Evolutionary conservation across 2,113 vertebrate genomes (phyloP), one percentile per base, ranked within the genome.

Genomic region (Salvelinus sp.): DNA sequence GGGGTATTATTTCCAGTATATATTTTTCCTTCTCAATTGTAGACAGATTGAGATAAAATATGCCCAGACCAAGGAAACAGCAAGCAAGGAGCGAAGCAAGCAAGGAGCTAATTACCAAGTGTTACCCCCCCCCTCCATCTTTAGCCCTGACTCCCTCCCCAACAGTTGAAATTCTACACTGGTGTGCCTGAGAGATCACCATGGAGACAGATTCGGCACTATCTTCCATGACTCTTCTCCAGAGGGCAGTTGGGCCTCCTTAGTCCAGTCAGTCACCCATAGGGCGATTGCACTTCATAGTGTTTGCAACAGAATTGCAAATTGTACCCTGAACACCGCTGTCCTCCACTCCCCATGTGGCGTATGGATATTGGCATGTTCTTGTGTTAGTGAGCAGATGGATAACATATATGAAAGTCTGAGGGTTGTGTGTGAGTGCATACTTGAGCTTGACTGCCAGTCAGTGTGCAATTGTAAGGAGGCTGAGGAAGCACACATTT

Each of bases 181-280:
- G 73, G 79, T 90, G 83, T 89, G 85, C 81, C 76, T 70, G 63
- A 79, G 81, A 88, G 64, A 85, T 89, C 80, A 88, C 85, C 87
- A 88, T 87, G 82, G 88, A 85, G 81, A 89, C 86, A 13, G 44
- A 81, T 81, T 79, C 78, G 74, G 76, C 69, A 79, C 76, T 76
- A 86, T 89, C 82, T 80, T 86, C 80, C 72, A 38, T 74, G 69
- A 72, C 58, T 78, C 60, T 68, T 83, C 79, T 79, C 75, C 30
- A n/a, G 70, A 79, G 74, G 38, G 64, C 64, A 70, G 79, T 58
- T 73, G 72, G 72, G 78, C 73, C 78, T 79, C 72, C 44, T 71
- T 65, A 73, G 73, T 80, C 50, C 70, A 71, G 76, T 57, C 13
- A 65, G 14, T 54, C 16, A 3, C 13, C 50, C 58, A 62, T 62